Conservation (phyloP, 2,888 invertebrate species). For the Xylocampa areola region DNA sequence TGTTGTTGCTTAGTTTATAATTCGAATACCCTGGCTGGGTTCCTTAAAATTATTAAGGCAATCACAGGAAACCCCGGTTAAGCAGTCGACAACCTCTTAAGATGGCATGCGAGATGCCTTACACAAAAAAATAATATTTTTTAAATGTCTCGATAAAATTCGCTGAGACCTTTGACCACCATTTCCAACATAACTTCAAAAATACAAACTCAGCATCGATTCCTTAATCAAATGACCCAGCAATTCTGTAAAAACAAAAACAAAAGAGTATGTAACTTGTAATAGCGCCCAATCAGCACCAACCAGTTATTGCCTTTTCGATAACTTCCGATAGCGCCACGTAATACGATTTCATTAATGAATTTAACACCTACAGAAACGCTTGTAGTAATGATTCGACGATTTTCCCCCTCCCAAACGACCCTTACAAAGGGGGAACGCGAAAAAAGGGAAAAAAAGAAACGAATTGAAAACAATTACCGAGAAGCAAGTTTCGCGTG, state of each 20-base stretch:
- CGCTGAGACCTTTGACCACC: no score
- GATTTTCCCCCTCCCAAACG: conserved; percentile 56
- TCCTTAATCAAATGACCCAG: not conserved
- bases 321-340: conserved; percentile 49
- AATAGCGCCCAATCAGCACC: conserved; percentile 40
- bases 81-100: no score
- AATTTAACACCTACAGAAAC: conserved; percentile 59
- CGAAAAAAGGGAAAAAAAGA: conserved; percentile 48
- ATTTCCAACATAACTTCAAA: not conserved
- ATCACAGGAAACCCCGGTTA: no score
- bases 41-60: no score
- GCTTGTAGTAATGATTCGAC: conserved; percentile 57
- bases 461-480: conserved; percentile 84
- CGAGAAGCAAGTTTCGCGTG: conserved; percentile 73
- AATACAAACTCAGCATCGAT: not conserved
- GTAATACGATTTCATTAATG: conserved; percentile 60
- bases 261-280: conserved; percentile 22
- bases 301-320: conserved; percentile 53
- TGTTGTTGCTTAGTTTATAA: no score
- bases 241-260: conserved; percentile 16
- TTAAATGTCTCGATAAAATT: no score
- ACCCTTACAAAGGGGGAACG: conserved; percentile 63
- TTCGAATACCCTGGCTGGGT: no score
- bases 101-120: no score
- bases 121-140: no score